Conservation (phyloP, 2,797 vertebrate species). For the Notamacropus eugenii region DNA sequence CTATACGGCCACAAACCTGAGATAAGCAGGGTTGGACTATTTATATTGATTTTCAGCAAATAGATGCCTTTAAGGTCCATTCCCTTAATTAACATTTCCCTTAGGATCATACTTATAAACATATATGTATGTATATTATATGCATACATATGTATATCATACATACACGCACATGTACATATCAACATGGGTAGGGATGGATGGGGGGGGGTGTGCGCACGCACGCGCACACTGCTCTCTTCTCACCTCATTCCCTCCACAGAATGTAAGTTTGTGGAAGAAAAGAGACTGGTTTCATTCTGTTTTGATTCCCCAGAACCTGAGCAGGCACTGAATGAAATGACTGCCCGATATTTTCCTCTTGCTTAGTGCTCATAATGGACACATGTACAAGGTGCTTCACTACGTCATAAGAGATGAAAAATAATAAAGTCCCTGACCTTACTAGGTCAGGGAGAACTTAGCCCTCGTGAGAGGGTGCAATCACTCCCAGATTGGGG, state of each 20-base stretch:
- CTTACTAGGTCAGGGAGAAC: not conserved
- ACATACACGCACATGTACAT: too few relatives aligned
- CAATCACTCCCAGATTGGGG: not conserved
- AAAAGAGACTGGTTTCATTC: not conserved
- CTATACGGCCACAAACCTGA: not conserved
- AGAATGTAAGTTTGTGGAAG: not conserved
- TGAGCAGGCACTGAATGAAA: not conserved
- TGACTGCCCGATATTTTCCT: not conserved
- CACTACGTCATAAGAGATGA: not conserved
- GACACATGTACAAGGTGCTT: not conserved
- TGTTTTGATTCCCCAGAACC: not conserved
- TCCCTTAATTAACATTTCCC: constrained; percentile 57
- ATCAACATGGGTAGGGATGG: too few relatives aligned
- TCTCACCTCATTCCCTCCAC: not conserved
- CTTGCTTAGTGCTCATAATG: not conserved
- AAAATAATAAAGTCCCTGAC: not conserved
- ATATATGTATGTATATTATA: too few relatives aligned
- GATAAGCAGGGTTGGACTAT: not conserved
- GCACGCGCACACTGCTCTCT: not conserved
- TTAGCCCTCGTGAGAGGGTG: not conserved
- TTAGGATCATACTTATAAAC: not conserved
- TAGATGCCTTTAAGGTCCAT: constrained; percentile 1
- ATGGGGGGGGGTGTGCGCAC: too few relatives aligned
- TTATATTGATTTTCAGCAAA: constrained; percentile 41
- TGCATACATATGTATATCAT: too few relatives aligned